Base-by-base conservation (phyloP, 2,113 vertebrate species). In the Athene noctua region DNA sequence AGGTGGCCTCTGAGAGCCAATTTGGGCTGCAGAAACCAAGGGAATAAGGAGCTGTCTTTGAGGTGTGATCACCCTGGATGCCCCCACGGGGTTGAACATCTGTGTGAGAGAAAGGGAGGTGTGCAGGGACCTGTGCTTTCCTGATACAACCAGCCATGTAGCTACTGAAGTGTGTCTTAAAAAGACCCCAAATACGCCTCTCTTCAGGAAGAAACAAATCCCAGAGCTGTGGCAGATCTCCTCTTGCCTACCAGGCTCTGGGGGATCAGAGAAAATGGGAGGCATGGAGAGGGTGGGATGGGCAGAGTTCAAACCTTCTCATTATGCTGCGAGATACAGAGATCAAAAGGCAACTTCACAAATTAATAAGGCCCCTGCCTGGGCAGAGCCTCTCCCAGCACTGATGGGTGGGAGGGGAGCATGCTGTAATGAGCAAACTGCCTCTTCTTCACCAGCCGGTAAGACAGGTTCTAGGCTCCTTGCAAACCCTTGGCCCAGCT, bases 331-430 rank as follows among this genome's bases (percentile, higher is more conserved):
- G 0, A 95, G 94, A 92, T 96, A 95, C 30, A 51, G 92, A 96
- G 92, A 97, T 97, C 93, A 97, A 96, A 97, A 86, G 92, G 73
- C 23, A 87, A 10, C 66, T 87, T 91, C 44, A 51, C n/a, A 87
- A 89, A 96, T 51, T 79, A 91, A 94, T 80, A 52, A 90, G 80
- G 88, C 57, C 36, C 70, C 34, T 5, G 67, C 83, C 80, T 55
- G 80, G 70, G 96, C 92, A 96, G 86, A 88, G 80, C 90, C 93
- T 90, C 68, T 80, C 61, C 82, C 6, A 0, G 59, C 68, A 54
- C 2, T 23, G 81, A 62, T 77, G 90, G 88, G 79, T 0, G 52
- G 89, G 92, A 86, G 52, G 47, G 77, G 86, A 94, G 17, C 1
- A 3, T 73, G 75, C 32, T 0, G 4, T 72, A 80, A 93, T 84